phyloP scores from a whole-genome alignment of 2,888 invertebrate genomes.

The Pristionchus mayeri region DNA sequence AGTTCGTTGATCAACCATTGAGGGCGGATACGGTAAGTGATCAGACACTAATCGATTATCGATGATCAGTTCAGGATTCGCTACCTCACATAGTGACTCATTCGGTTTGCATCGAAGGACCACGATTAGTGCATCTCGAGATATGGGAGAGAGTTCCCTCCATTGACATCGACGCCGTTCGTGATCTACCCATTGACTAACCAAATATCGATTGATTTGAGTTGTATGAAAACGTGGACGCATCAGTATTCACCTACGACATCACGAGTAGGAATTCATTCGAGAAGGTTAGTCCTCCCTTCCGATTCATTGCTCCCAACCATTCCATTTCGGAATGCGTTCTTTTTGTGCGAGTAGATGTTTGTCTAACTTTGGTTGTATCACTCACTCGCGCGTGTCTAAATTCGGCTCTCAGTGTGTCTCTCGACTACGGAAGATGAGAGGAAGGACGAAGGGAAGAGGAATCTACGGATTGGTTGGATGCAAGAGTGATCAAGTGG shows the following conservation, averaged over 20 bases:
- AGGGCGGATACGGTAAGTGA: slow-evolving; percentile 33
- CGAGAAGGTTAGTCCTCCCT: slow-evolving; percentile 29
- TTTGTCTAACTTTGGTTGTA: neutral
- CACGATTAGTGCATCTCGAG: slow-evolving; percentile 28
- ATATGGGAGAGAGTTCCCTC: slow-evolving; percentile 31
- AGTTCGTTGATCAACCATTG: neutral
- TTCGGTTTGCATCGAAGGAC: slow-evolving; percentile 41
- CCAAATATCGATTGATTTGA: neutral
- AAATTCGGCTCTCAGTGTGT: neutral
- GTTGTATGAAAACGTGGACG: slow-evolving; percentile 37
- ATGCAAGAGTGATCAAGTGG: slow-evolving; percentile 16
- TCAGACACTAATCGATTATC: neutral
- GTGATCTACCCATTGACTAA: neutral
- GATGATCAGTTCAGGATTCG: slow-evolving; percentile 21
- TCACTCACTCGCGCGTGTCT: neutral
- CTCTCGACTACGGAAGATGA: neutral
- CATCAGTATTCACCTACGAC: slow-evolving; percentile 41
- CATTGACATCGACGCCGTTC: neutral
- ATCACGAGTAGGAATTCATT: neutral
- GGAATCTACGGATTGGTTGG: slow-evolving; percentile 36
- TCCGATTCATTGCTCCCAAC: no score
- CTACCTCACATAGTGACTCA: neutral
- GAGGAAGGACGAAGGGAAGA: neutral
- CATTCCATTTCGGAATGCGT: neutral
- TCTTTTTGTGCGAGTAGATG: neutral